phyloP scores from a whole-genome alignment of 1,140 invertebrate species.

The Eufriesea mexicana region DNA sequence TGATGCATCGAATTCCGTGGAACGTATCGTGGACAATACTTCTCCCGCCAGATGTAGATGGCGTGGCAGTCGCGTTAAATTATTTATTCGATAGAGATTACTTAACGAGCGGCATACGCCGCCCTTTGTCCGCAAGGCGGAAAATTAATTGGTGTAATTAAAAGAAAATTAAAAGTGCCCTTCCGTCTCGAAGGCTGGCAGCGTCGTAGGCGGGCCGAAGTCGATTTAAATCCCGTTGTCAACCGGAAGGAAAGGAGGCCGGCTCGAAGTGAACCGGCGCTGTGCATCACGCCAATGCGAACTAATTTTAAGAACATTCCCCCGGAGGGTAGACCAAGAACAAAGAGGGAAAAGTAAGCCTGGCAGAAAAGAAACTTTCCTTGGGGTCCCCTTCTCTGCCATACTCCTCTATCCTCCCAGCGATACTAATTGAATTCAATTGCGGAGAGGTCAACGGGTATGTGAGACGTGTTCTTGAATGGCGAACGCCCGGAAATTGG shows the following conservation, averaged over 20 bases:
- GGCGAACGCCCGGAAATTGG: slow-evolving; percentile 30
- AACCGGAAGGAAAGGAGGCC: slow-evolving; percentile 26
- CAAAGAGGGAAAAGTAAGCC: slow-evolving; percentile 61
- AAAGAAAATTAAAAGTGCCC: slow-evolving; percentile 68
- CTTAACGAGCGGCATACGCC: slow-evolving; percentile 26
- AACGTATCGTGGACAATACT: too few relatives aligned
- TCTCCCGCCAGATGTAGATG: background rate
- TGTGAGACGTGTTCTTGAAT: slow-evolving; percentile 59
- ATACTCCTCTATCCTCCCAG: slow-evolving; percentile 35
- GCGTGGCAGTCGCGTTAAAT: slow-evolving; percentile 8
- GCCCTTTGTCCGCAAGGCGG: background rate
- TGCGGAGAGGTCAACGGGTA: slow-evolving; percentile 55
- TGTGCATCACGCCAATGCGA: slow-evolving; percentile 61
- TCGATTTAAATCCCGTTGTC: slow-evolving; percentile 68
- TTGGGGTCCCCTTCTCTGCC: slow-evolving; percentile 2
- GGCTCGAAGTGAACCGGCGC: slow-evolving; percentile 36
- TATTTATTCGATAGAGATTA: slow-evolving; percentile 54
- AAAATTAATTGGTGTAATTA: slow-evolving; percentile 68
- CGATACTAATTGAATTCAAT: slow-evolving; percentile 70
- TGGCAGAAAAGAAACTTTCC: slow-evolving; percentile 60
- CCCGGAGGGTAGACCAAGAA: slow-evolving; percentile 40
- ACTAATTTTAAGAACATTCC: slow-evolving; percentile 67
- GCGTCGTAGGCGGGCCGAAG: slow-evolving; percentile 56
- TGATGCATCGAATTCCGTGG: too few relatives aligned
- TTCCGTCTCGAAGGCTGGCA: slow-evolving; percentile 35